Conservation (phyloP, 2,113 vertebrate genomes). For the Xiphophorus hellerii region DNA sequence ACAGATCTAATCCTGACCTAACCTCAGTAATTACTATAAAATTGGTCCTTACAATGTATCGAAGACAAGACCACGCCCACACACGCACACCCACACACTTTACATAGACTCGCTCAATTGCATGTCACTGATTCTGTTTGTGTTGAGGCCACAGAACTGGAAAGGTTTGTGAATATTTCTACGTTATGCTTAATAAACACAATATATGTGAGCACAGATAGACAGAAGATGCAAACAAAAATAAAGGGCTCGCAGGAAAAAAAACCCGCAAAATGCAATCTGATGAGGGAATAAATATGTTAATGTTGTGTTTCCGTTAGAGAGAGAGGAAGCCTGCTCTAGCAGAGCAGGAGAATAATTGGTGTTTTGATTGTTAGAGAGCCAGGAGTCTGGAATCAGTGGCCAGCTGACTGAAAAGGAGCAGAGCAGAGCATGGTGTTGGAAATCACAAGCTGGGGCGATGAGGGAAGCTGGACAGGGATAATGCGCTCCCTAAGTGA, state of each 20-base stretch:
- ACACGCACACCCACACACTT: no score
- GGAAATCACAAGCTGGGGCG: background rate
- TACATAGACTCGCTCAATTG: no score
- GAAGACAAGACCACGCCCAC: no score
- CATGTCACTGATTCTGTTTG: no score
- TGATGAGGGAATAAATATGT: background rate
- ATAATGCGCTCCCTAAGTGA: constrained; percentile 24
- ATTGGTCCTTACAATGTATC: no score
- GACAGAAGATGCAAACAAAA: background rate
- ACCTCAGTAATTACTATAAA: no score
- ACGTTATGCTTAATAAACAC: no score
- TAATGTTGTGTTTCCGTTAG: background rate
- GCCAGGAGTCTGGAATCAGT: background rate
- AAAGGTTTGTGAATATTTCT: no score
- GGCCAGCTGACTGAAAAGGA: background rate
- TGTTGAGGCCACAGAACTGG: no score
- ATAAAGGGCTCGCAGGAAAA: background rate
- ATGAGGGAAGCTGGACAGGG: background rate
- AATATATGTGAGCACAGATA: no score
- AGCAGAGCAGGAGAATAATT: background rate
- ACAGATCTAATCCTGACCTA: no score
- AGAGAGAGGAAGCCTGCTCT: background rate
- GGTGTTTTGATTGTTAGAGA: constrained; percentile 1
- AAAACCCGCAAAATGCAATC: background rate
- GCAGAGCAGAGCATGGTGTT: background rate